Evolutionary conservation across 2,113 vertebrate species (phyloP).

Genomic region (Phaethon lepturus): DNA sequence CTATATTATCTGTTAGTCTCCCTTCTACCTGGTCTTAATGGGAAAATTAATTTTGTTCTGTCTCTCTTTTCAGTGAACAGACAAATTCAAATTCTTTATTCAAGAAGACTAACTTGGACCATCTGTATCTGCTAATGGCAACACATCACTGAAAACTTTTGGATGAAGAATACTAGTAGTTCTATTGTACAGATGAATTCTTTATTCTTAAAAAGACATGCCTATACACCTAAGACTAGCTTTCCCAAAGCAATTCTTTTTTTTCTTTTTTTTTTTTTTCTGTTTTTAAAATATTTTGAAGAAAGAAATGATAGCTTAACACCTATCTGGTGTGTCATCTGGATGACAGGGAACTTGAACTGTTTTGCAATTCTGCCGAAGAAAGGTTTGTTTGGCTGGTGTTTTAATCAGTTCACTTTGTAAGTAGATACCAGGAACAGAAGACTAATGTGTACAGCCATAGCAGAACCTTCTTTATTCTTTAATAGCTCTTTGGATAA

Average conservation of each 20-base stretch:
- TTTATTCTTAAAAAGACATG: background rate
- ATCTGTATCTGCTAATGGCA: background rate
- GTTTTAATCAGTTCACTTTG: background rate
- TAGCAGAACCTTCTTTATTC: background rate
- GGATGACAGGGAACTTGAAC: background rate
- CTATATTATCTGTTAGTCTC: background rate
- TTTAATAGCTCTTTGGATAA: background rate
- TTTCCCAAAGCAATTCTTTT: background rate
- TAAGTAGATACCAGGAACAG: background rate
- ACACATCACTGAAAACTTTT: background rate
- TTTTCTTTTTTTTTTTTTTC: too few species aligned
- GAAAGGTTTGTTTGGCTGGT: background rate
- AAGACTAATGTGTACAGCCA: background rate
- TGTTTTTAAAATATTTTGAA: background rate
- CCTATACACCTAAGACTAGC: background rate
- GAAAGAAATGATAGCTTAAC: background rate
- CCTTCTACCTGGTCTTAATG: background rate
- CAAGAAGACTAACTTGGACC: background rate
- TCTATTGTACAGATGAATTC: rapidly evolving
- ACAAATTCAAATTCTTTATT: background rate
- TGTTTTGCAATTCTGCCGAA: background rate
- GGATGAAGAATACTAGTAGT: background rate
- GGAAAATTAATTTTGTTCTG: background rate
- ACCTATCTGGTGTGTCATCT: background rate
- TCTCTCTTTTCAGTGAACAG: background rate